Conservation (phyloP, 2,888 invertebrate species). For the Dasypolia templi region DNA sequence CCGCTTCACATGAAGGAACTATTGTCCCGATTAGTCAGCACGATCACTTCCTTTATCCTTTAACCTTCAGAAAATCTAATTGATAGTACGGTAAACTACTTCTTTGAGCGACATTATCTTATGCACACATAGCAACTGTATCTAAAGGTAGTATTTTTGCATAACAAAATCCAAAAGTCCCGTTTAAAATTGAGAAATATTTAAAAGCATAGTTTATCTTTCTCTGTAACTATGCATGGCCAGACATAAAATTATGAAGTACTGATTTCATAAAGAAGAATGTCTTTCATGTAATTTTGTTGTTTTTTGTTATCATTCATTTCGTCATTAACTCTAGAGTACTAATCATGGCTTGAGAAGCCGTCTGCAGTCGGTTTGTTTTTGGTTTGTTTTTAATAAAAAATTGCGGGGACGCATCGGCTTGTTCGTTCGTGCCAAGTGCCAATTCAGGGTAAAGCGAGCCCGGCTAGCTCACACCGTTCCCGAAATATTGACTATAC, state of each 20-base stretch:
- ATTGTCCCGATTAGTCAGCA: constrained; percentile 24
- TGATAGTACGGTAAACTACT: neutral
- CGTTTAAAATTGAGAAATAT: neutral
- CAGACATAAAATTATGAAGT: neutral
- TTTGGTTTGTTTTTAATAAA: neutral
- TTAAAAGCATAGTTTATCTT: neutral
- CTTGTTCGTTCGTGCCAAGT: neutral
- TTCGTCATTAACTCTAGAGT: neutral
- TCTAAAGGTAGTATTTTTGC: neutral
- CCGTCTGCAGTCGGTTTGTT: neutral
- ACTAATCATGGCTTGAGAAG: neutral
- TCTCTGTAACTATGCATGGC: neutral
- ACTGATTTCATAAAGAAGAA: neutral
- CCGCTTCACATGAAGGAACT: constrained; percentile 27
- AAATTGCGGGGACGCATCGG: neutral
- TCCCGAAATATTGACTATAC: neutral
- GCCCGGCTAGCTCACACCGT: neutral
- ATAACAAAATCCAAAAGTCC: neutral
- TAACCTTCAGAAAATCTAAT: constrained; percentile 13
- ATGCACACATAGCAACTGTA: neutral
- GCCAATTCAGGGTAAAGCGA: neutral
- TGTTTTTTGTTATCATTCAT: neutral
- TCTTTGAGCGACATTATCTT: neutral
- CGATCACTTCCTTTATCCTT: constrained; percentile 22
- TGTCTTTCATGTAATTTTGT: neutral